Conservation (phyloP, 1,140 invertebrate species). For the Bombus soroeensis region DNA sequence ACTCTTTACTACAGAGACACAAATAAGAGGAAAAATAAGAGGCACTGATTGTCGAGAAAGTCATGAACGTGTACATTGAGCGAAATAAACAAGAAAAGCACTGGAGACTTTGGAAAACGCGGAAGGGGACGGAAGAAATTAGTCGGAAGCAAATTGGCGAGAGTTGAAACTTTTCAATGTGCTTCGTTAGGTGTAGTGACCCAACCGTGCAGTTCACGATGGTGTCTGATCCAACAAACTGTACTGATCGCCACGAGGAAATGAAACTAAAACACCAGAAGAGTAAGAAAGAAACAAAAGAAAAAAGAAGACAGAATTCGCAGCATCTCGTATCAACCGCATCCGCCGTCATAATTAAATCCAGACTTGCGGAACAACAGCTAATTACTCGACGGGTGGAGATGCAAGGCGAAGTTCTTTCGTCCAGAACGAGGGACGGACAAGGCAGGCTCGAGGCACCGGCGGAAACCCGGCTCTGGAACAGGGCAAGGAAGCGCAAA, state of each 20-base stretch:
- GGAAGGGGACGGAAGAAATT: conserved; percentile 22
- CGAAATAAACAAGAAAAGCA: not conserved
- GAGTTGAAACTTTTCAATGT: conserved; percentile 48
- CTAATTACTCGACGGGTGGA: conserved; percentile 45
- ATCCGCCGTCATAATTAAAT: not conserved
- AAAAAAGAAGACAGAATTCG: not conserved
- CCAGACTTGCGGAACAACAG: conserved; percentile 3
- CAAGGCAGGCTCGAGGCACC: conserved; percentile 23
- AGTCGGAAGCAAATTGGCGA: conserved; percentile 26
- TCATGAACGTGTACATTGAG: not conserved
- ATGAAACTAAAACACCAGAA: not conserved
- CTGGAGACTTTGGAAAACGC: not conserved
- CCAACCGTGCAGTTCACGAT: not conserved
- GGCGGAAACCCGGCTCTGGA: not conserved
- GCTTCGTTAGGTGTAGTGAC: conserved; percentile 44
- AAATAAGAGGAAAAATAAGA: not conserved
- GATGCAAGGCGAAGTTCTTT: conserved; percentile 58
- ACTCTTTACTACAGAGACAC: not conserved
- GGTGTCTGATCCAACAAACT: not conserved
- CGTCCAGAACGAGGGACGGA: conserved; percentile 49
- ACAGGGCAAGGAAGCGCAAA: conserved; percentile 62
- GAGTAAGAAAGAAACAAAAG: no score
- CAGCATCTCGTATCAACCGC: conserved; percentile 4
- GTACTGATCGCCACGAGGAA: not conserved
- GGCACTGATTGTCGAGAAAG: not conserved